phyloP scores from a whole-genome alignment of 2,797 vertebrate species.

The Pseudochirops cupreus region DNA sequence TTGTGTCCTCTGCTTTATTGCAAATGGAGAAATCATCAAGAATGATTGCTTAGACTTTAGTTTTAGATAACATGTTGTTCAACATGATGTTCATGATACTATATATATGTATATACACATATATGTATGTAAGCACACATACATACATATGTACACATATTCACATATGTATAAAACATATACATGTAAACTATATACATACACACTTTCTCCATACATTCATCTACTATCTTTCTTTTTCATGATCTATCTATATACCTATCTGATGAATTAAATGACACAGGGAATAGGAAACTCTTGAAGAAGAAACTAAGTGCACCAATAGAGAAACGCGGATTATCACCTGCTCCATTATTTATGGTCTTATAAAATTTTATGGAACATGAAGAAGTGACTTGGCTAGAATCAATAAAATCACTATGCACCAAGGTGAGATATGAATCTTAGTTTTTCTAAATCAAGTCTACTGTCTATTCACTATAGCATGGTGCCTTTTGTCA shows the following conservation, averaged over 20 bases:
- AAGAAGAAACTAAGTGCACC: neutral
- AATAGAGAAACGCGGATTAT: neutral
- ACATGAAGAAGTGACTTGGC: neutral
- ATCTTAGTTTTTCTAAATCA: neutral
- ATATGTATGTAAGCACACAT: neutral
- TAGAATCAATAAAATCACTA: neutral
- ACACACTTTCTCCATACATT: too few species aligned
- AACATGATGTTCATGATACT: neutral
- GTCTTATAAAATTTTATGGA: neutral
- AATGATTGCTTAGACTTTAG: neutral
- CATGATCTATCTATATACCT: too few species aligned
- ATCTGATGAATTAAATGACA: too few species aligned
- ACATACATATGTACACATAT: too few species aligned
- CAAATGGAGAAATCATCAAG: neutral
- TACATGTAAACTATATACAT: too few species aligned
- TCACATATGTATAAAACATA: too few species aligned
- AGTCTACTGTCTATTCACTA: neutral
- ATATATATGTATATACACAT: neutral
- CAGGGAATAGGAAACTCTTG: neutral
- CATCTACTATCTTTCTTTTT: too few species aligned
- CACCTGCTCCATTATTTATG: neutral
- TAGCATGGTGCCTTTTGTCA: neutral
- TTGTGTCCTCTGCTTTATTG: neutral
- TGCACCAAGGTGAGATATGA: neutral
- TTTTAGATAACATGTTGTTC: neutral